Evolutionary conservation across 2,113 vertebrate species (phyloP), one percentile per base, ranked within the genome.

Genomic region (Sminthopsis crassicaudata): DNA sequence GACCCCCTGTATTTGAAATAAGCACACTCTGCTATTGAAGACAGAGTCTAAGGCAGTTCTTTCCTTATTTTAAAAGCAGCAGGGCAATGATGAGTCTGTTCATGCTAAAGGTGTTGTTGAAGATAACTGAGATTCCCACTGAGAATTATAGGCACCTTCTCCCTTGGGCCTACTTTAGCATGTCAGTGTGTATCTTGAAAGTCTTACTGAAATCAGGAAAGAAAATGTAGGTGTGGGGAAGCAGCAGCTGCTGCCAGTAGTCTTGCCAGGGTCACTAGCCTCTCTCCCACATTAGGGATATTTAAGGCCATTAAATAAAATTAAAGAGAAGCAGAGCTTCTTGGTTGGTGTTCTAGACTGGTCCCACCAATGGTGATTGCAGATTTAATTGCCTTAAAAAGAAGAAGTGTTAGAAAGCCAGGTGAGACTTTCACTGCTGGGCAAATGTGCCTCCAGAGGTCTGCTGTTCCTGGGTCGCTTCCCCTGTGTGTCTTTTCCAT

Each of bases 1-100:
- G 53, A 50, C 53, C 52, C 24, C 1, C 36, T 91, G 53, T 22
- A 36, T 90, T 92, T 95, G 88, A 96, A 95, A 76, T 91, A 8
- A 11, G 57, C 7, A 14, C 50, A 91, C 23, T 60, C 89, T 93
- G 90, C 4, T 93, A 52, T 8, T n/a, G 89, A 90, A 95, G 22
- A 7, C 54, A 57, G 46, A 26, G 36, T 53, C 2, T 36, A 12
- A 92, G 25, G 46, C 55, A 94, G 67, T 11, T 92, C 92, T 95
- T 46, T 89, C 42, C 84, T 94, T 84, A 23, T 6, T 6, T 51
- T 8, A 0, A 90, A 94, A 24, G 91, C 42, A 10, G 92, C 10
- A 60, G 90, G 46, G 2, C 11, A 84, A 25, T 25, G 36, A 52
- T 84, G 14, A 10, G 36, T 92, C 26, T 90, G 26, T n/a, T 50